phyloP scores from a whole-genome alignment of 2,888 invertebrate species.

The Cheilosia pagana region DNA sequence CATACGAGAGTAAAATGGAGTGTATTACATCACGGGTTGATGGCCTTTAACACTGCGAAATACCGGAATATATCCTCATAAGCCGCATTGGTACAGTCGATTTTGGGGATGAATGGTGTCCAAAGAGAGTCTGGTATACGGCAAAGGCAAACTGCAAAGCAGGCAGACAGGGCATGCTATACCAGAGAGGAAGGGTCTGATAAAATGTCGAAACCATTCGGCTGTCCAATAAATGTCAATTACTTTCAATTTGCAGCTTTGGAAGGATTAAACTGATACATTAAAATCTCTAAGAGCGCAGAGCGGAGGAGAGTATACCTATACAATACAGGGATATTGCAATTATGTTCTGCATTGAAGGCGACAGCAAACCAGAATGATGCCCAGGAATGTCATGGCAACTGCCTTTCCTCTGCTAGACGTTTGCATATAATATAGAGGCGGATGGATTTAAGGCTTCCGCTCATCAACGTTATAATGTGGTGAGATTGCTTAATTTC shows the following conservation, averaged over 20 bases:
- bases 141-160: too few species aligned
- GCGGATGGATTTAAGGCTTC: constrained; percentile 69
- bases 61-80: constrained; percentile 8
- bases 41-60: constrained; percentile 42
- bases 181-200: constrained; percentile 24
- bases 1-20: constrained; percentile 38
- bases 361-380: constrained; percentile 58
- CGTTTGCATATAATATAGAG: constrained; percentile 62
- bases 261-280: constrained; percentile 76
- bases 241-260: constrained; percentile 79
- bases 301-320: constrained; percentile 32
- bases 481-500: constrained; percentile 57
- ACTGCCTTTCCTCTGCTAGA: constrained; percentile 35
- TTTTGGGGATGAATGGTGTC: constrained; percentile 25
- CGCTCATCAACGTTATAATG: constrained; percentile 63
- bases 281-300: constrained; percentile 62
- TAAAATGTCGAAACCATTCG: constrained; percentile 72
- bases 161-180: not conserved
- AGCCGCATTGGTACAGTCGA: constrained; percentile 26
- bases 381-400: constrained; percentile 54
- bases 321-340: constrained; percentile 56
- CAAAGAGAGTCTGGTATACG: constrained; percentile 17
- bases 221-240: constrained; percentile 82
- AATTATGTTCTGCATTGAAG: constrained; percentile 53
- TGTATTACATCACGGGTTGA: constrained; percentile 58